phyloP scores from a whole-genome alignment of 2,797 vertebrate genomes.

The Phalanger gymnotis region DNA sequence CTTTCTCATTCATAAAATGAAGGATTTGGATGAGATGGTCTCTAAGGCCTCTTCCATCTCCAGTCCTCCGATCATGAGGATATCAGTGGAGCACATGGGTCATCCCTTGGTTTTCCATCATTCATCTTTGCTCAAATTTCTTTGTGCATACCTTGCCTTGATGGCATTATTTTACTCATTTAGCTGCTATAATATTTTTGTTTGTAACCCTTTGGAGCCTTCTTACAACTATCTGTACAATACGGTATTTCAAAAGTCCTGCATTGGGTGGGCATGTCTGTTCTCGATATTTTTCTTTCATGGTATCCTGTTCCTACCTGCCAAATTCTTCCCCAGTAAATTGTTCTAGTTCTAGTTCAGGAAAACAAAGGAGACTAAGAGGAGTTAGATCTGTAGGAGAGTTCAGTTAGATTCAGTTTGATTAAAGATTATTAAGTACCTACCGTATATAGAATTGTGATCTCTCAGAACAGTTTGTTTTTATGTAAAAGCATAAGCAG shows the following conservation, averaged over 20 bases:
- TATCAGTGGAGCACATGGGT: not conserved
- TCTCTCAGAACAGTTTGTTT: not conserved
- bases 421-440: not conserved
- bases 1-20: not conserved
- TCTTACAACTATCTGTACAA: not conserved
- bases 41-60: not conserved
- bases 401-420: not conserved
- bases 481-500: not conserved
- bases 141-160: not conserved
- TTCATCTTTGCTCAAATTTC: not conserved
- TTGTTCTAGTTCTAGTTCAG: not conserved
- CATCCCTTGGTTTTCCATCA: not conserved
- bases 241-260: not conserved
- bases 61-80: not conserved
- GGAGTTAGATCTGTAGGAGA: not conserved
- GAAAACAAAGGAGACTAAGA: not conserved
- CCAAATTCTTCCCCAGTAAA: conserved; percentile 16
- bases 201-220: conserved; percentile 1
- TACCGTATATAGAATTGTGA: not conserved
- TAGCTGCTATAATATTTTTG: not conserved
- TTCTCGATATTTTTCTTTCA: not conserved
- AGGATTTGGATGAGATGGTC: not conserved
- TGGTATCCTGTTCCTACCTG: not conserved
- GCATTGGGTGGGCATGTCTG: not conserved
- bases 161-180: not conserved